phyloP scores from a whole-genome alignment of 1,140 invertebrate species.

The Drosophila sulfurigaster region DNA sequence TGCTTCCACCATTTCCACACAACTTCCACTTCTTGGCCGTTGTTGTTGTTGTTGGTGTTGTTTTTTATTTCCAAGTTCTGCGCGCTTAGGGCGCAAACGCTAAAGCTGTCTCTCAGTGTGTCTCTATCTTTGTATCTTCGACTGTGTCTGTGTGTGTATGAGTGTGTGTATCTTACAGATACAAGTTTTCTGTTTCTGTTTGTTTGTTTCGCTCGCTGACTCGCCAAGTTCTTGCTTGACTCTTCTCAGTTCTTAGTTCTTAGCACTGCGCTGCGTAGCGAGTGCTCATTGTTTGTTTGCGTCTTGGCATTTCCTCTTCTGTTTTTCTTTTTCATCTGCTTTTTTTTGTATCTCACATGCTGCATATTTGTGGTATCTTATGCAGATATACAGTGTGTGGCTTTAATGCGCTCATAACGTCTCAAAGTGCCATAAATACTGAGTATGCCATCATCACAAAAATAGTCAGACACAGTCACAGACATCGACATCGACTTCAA shows the following conservation, averaged over 20 bases:
- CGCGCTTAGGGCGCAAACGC: constrained; percentile 53
- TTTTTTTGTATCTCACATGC: constrained; percentile 6
- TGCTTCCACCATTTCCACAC: constrained; percentile 68
- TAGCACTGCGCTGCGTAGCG: constrained; percentile 19
- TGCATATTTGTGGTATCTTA: constrained; percentile 49
- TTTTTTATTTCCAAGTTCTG: constrained; percentile 42
- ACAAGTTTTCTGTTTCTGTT: constrained; percentile 67
- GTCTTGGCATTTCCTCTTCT: constrained; percentile 61
- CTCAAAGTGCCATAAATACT: constrained; percentile 29
- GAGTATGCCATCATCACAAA: too few species aligned
- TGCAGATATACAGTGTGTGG: constrained; percentile 29
- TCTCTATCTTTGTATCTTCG: constrained; percentile 58
- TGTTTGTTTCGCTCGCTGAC: constrained; percentile 76
- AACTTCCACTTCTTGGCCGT: constrained; percentile 35
- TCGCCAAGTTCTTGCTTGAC: constrained; percentile 49
- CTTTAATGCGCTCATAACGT: constrained; percentile 27
- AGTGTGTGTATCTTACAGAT: constrained; percentile 46
- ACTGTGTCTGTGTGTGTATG: constrained; percentile 16
- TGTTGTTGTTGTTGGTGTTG: too few species aligned
- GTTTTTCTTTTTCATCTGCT: too few species aligned
- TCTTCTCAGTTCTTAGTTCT: constrained; percentile 13
- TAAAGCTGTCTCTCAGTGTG: constrained; percentile 28
- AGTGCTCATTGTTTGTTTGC: constrained; percentile 58
- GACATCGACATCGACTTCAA: background rate
- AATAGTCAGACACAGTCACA: background rate